Percentiles rank a stretch among this genome's conserved stretches.
Conservation (phyloP, 2,888 invertebrate species). For the Drosophila rellima region DNA sequence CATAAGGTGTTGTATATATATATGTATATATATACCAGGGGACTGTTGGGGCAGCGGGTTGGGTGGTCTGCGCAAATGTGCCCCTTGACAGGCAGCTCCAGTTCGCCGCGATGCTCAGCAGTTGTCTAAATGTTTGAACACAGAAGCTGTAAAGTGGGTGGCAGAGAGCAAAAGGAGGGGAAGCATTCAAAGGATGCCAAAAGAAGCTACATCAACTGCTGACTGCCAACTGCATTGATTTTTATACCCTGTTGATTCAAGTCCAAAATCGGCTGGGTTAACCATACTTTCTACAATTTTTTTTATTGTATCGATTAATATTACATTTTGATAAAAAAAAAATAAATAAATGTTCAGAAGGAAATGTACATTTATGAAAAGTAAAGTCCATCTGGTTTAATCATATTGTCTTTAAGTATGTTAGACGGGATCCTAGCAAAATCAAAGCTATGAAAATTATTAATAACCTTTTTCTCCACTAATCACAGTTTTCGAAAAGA, state of each 20-base stretch:
- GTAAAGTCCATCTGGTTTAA: too few relatives aligned
- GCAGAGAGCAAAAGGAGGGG: constrained; percentile 11
- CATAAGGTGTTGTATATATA: constrained; percentile 26
- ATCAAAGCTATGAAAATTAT: too few relatives aligned
- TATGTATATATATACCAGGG: neutral
- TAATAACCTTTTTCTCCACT: too few relatives aligned
- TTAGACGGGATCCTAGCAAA: too few relatives aligned
- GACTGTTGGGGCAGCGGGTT: constrained; percentile 6
- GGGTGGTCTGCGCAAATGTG: constrained; percentile 54
- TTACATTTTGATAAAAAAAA: neutral
- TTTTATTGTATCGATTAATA: neutral
- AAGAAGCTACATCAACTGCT: constrained; percentile 62
- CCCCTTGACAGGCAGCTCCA: constrained; percentile 49
- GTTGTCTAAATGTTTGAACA: constrained; percentile 69
- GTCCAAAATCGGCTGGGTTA: neutral
- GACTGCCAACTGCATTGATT: constrained; percentile 69
- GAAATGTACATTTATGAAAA: too few relatives aligned
- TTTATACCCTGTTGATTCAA: constrained; percentile 43
- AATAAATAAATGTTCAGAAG: too few relatives aligned
- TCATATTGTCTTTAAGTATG: too few relatives aligned
- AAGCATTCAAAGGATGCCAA: constrained; percentile 26
- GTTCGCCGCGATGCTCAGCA: constrained; percentile 48
- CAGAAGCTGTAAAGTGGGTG: constrained; percentile 51
- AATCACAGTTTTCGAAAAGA: too few relatives aligned
- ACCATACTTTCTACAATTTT: neutral